These are phyloP conservation scores for Vanessa tameamea DNA, from an alignment of 1,140 invertebrate genomes.

Conservation along the genomic window DNA sequence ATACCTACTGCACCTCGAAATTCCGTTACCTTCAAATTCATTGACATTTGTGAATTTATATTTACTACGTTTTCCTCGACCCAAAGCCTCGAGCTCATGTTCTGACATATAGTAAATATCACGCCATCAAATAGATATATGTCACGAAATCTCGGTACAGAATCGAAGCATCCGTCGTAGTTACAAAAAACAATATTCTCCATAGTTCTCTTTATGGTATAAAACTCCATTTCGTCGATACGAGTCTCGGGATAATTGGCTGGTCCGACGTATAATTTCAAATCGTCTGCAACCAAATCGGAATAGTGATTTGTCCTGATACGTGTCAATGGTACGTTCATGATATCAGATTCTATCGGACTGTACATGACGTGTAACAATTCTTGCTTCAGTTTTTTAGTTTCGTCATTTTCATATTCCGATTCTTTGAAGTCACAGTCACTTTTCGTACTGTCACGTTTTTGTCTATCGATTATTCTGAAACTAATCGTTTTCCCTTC, in stretches of 20 bases:
- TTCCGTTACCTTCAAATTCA: slow-evolving; percentile 61
- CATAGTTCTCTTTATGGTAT: slow-evolving; percentile 55
- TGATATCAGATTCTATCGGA: slow-evolving; percentile 53
- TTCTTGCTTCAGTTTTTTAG: slow-evolving; percentile 48
- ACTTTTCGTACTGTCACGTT: slow-evolving; percentile 48
- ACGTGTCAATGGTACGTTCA: slow-evolving; percentile 52
- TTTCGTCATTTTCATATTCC: slow-evolving; percentile 39
- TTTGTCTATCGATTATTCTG: slow-evolving; percentile 67
- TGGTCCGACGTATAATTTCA: slow-evolving; percentile 68
- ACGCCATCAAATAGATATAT: slow-evolving; percentile 71
- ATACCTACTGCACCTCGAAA: slow-evolving; percentile 70
- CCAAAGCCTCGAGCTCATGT: slow-evolving; percentile 55
- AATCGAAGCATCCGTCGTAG: slow-evolving; percentile 35
- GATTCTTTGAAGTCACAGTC: slow-evolving; percentile 20
- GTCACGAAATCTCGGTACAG: slow-evolving; percentile 63
- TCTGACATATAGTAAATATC: slow-evolving; percentile 68
- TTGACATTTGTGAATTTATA: slow-evolving; percentile 49
- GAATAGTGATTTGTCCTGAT: slow-evolving; percentile 66
- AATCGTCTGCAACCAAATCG: slow-evolving; percentile 64
- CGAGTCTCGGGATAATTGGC: slow-evolving; percentile 64
- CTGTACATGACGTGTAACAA: slow-evolving; percentile 58
- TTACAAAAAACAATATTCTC: slow-evolving; percentile 54
- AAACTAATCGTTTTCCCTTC: slow-evolving; percentile 59
- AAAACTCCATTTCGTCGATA: slow-evolving; percentile 58
- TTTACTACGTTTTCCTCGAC: slow-evolving; percentile 49